Base-by-base conservation (phyloP, 2,113 vertebrate species). In the Thunnus thynnus region DNA sequence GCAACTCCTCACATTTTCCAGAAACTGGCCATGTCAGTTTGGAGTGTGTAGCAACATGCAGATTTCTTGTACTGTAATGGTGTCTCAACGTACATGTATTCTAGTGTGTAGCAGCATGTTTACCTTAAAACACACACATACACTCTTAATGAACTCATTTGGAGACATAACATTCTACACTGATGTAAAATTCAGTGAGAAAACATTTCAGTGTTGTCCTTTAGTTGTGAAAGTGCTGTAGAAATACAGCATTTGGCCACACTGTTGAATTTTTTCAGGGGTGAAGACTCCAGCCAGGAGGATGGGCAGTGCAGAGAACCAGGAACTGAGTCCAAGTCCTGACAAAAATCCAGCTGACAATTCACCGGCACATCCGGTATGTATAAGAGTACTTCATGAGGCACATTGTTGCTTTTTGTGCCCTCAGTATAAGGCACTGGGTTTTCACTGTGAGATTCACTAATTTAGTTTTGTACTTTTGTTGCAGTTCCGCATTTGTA, bases 231-330 rank as follows among this genome's bases (percentile, higher is more conserved):
- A 68, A 66, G 13, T 72, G 48, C 3, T 65, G 18, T 18, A 12
- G 47, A 44, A 25, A 64, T 55, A 47, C 65, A 22, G 22, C 22
- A 7, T 27, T 56, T 62, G 3, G 11, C 27, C 13, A 55, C 55
- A 32, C 1, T 62, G 17, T 14, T 76, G 20, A 64, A 41, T 52
- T 57, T 51, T 55, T 86, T 76, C 91, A 99, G 98, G 92, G 86
- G 77, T 90, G 25, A 96, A 93, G 64, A 88, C 94, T 0, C 94
- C 95, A 70, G 78, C 88, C 18, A 96, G 93, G 85, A 94, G 89
- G 30, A 93, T 91, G 80, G 94, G 93, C 84, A 97, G 96, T 69
- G 95, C 96, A 95, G 98, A 98, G 86, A 97, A 96, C 86, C 94
- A 97, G 93, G 95, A 97, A 70, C 93, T 92, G 92, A 97, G 95